A percentile compares a stretch with the other conserved stretches of the same genome.
Conservation (phyloP, 92 coral and sea anemone genomes). For the Meandrina meandrites region DNA sequence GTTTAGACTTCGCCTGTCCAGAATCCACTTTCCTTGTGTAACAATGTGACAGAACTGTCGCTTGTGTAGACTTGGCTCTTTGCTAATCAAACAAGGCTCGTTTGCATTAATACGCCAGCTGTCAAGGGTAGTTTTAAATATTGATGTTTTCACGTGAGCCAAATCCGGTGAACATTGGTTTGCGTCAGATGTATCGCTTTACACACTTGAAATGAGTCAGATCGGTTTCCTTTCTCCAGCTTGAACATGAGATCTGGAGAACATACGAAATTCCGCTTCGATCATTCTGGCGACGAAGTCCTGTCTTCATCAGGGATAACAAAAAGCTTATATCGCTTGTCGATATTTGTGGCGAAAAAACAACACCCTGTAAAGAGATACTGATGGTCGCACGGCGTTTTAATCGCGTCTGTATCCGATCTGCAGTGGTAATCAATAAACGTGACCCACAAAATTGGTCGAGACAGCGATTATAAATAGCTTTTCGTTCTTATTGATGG, state of each 20-base stretch:
- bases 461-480: conserved; percentile 19
- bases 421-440: neutral
- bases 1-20: neutral
- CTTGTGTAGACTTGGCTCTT: conserved; percentile 8
- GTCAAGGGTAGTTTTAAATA: conserved; percentile 26
- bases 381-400: neutral
- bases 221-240: neutral
- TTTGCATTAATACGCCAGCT: conserved; percentile 45
- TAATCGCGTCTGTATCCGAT: neutral
- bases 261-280: neutral
- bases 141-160: conserved; percentile 36
- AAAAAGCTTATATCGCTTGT: neutral
- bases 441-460: conserved; percentile 33
- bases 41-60: conserved; percentile 35
- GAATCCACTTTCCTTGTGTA: conserved; percentile 30
- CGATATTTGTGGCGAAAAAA: neutral
- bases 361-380: neutral
- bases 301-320: conserved; percentile 22
- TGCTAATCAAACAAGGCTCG: conserved; percentile 36
- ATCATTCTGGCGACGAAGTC: neutral
- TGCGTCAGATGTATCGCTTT: conserved; percentile 36
- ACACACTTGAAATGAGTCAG: conserved; percentile 5
- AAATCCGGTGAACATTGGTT: conserved; percentile 14
- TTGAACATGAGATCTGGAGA: neutral
- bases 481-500: conserved; percentile 29